Base-by-base conservation (phyloP, 1,140 invertebrate genomes). In the Bombus waltoni region DNA sequence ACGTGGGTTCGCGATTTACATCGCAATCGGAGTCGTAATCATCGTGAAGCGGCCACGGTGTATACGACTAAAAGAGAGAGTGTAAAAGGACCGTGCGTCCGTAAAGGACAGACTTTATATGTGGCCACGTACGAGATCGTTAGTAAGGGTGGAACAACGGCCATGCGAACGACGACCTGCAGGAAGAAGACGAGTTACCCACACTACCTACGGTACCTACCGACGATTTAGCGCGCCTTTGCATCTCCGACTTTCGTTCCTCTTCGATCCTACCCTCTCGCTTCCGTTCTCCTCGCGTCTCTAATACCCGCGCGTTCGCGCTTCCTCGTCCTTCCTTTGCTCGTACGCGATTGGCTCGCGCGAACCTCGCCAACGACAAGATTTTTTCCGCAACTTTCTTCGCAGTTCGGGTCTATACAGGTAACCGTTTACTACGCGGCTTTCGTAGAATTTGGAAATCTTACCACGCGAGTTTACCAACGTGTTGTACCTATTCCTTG, bases 21-120 rank as follows among this genome's bases (percentile, higher is more conserved):
- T 94, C 92, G 93, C 93, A 93, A 94, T 93, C 93, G 93, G 87
- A 88, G 88, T 92, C 93, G 93, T 94, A 94, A 93, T 94, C 93
- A 94, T 89, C 92, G 87, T 86, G 85, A 91, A 90, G 85, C 89
- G 81, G 86, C 76, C 87, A 87, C 83, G 90, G 35, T 82, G 73
- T 84, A 81, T 70, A 85, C 57, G 57, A 47, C 75, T 1, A 38
- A 85, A 66, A 42, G 59, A 40, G 78, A 85, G 66, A 84, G 75
- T 15, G 59, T 47, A 47, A 57, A 62, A 35, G 28, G 9, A 2
- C 15, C 57, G 25, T 71, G 59, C 3, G 47, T 32, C 53, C 15
- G 68, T 32, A 59, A 15, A 81, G 62, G 81, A 89, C 65, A 62
- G 65, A 13, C 62, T 57, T 73, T 74, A 66, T 86, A 84, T 44